A percentile compares a stretch with the other conserved stretches of the same genome.
These are phyloP conservation scores for Jordanella pulchra DNA, from an alignment of 2,797 vertebrate species.

Conservation along the genomic window DNA sequence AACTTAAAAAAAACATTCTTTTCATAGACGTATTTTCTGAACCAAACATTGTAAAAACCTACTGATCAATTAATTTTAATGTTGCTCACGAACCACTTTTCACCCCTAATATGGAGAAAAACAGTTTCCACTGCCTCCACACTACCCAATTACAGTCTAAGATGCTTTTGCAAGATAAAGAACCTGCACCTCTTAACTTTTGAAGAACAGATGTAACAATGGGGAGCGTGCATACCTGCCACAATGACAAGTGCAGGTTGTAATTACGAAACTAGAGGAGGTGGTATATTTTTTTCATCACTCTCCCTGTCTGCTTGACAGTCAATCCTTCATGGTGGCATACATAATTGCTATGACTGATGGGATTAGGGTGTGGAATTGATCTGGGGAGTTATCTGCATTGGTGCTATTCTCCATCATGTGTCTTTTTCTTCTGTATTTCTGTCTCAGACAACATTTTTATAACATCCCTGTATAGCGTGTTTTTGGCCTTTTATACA, in stretches of 20 bases:
- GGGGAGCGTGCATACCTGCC: slow-evolving; percentile 19
- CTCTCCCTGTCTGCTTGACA: slow-evolving; percentile 28
- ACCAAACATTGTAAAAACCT: neutral
- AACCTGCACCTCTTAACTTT: neutral
- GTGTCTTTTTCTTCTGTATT: slow-evolving; percentile 39
- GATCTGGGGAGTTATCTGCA: slow-evolving; percentile 40
- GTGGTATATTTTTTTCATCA: slow-evolving; percentile 11
- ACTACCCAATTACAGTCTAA: slow-evolving; percentile 7
- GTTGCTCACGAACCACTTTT: neutral
- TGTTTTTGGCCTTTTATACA: neutral
- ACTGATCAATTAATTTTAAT: neutral
- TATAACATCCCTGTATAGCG: slow-evolving; percentile 9
- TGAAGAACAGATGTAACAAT: slow-evolving; percentile 23
- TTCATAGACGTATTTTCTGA: neutral
- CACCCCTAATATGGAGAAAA: neutral
- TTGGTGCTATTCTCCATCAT: slow-evolving; percentile 62
- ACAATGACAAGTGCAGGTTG: slow-evolving; percentile 35
- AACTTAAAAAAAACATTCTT: neutral
- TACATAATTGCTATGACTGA: slow-evolving; percentile 67
- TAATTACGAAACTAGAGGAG: slow-evolving; percentile 39
- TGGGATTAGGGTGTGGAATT: slow-evolving; percentile 49
- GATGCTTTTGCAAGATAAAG: slow-evolving; percentile 6
- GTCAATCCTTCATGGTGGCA: slow-evolving; percentile 25
- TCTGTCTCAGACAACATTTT: slow-evolving; percentile 22
- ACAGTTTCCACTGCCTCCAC: neutral